A percentile compares a stretch with the other conserved stretches of the same genome.
Evolutionary conservation across 1,140 invertebrate genomes (phyloP).

Genomic region (Saxidomus purpurata): DNA sequence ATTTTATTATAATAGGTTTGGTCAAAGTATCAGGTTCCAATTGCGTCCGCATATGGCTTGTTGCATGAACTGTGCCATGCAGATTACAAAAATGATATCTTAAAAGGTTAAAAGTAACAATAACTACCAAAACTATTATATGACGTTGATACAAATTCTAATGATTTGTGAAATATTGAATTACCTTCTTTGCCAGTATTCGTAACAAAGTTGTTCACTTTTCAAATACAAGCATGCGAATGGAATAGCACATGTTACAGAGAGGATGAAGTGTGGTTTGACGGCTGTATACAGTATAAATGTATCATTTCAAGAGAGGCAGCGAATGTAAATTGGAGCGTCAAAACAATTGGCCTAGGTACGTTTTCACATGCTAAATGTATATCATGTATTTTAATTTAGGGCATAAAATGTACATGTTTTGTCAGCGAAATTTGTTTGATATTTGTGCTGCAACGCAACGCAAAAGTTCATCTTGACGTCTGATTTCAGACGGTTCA

Average conservation of each 20-base stretch:
- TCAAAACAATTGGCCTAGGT: constrained; percentile 39
- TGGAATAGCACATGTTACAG: constrained; percentile 59
- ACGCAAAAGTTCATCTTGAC: no score
- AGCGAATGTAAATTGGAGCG: constrained; percentile 47
- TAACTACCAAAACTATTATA: no score
- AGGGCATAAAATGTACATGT: background rate
- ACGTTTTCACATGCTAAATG: background rate
- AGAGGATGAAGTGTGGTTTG: constrained; percentile 39
- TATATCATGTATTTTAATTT: background rate
- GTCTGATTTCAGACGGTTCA: background rate
- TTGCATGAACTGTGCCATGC: no score
- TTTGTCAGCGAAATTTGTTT: background rate
- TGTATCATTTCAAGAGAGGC: constrained; percentile 26
- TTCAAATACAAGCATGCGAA: constrained; percentile 34
- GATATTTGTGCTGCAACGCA: background rate
- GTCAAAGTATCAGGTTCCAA: no score
- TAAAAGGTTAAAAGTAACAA: no score
- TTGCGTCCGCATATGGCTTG: no score
- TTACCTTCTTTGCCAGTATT: no score
- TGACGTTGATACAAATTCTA: no score
- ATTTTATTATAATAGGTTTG: no score
- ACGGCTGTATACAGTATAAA: constrained; percentile 51
- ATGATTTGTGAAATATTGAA: no score
- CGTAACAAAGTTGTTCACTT: no score
- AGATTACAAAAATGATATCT: no score